Evolutionary conservation across 2,797 vertebrate genomes (phyloP).

Genomic region (Erethizon dorsatum): DNA sequence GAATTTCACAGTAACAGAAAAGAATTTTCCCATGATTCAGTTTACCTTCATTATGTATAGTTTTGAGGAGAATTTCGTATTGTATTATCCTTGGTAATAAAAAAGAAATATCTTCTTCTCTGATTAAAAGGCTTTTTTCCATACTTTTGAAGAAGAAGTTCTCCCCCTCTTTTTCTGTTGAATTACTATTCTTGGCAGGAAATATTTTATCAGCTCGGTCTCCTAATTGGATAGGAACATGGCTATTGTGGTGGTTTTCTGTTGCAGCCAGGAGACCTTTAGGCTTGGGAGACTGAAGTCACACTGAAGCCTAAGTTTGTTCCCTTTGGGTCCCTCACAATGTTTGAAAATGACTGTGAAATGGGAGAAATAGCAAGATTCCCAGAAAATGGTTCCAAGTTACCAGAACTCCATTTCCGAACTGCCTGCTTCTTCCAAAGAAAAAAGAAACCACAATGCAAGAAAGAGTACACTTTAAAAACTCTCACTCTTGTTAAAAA

Average conservation of each 20-base stretch:
- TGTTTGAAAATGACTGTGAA: constrained; percentile 63
- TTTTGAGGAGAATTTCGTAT: constrained; percentile 76
- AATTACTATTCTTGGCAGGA: constrained; percentile 79
- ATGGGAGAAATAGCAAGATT: background rate
- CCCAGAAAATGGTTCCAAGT: constrained; percentile 35
- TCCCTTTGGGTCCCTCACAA: constrained; percentile 59
- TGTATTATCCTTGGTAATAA: constrained; percentile 72
- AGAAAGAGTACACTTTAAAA: constrained; percentile 13
- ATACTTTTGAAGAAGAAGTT: constrained; percentile 75
- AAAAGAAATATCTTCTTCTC: constrained; percentile 76
- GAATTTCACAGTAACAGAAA: constrained; percentile 54
- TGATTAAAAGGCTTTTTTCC: constrained; percentile 78
- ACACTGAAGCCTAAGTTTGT: background rate
- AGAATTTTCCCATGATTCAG: constrained; percentile 69
- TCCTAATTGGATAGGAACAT: constrained; percentile 78
- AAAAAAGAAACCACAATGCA: constrained; percentile 38
- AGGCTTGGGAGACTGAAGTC: constrained; percentile 36
- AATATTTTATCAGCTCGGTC: constrained; percentile 71
- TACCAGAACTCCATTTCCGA: constrained; percentile 7
- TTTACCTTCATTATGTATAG: constrained; percentile 69
- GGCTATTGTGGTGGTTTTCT: constrained; percentile 46
- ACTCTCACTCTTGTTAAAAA: constrained; percentile 31
- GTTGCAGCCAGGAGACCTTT: constrained; percentile 66
- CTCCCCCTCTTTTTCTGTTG: constrained; percentile 52
- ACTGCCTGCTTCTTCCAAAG: constrained; percentile 42